These are phyloP conservation scores for Phodopus roborovskii DNA, from an alignment of 2,113 vertebrate genomes.

Conservation along the genomic window DNA sequence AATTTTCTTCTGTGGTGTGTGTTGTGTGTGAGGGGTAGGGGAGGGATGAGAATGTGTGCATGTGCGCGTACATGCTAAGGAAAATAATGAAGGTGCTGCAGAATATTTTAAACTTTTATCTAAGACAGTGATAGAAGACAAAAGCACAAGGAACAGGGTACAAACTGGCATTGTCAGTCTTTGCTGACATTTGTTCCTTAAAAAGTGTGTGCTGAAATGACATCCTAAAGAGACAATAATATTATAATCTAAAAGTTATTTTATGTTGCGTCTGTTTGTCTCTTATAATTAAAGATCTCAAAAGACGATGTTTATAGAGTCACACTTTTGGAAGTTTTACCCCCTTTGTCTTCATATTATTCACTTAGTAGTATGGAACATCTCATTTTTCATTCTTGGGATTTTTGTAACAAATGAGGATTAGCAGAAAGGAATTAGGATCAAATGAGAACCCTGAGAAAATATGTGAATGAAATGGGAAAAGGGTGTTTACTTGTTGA, in stretches of 20 bases:
- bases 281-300: slow-evolving; percentile 1
- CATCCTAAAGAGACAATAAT: not conserved
- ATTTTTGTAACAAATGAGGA: slow-evolving; percentile 24
- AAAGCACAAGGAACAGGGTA: not conserved
- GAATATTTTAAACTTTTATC: not conserved
- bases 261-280: slow-evolving; percentile 51
- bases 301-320: slow-evolving; percentile 30
- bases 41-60: no score
- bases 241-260: slow-evolving; percentile 15
- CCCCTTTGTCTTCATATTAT: slow-evolving; percentile 12
- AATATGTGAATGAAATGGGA: slow-evolving; percentile 38
- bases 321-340: slow-evolving; percentile 31
- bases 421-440: slow-evolving; percentile 45
- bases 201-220: slow-evolving; percentile 50
- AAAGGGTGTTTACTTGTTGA: slow-evolving; percentile 31
- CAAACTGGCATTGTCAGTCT: not conserved
- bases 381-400: slow-evolving; percentile 30
- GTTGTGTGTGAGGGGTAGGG: not conserved
- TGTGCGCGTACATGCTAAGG: not conserved
- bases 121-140: not conserved
- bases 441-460: not conserved
- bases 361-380: slow-evolving; percentile 27
- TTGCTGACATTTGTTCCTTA: slow-evolving; percentile 15
- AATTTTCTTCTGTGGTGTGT: not conserved
- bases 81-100: not conserved